Evolutionary conservation across 2,888 invertebrate genomes (phyloP), one percentile per base, ranked within the genome.

Genomic region (Agrochola litura): DNA sequence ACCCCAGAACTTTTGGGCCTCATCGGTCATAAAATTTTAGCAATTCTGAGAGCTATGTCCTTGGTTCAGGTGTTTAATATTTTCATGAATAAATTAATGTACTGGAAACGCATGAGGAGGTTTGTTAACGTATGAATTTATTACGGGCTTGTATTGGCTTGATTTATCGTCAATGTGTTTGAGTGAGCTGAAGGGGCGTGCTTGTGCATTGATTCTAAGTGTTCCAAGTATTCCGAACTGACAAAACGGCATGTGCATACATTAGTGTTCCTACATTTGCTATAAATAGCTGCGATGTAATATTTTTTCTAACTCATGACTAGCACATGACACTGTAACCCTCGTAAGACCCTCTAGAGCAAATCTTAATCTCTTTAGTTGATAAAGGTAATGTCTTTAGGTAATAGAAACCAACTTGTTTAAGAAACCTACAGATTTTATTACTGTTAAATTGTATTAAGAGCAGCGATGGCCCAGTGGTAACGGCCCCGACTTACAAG

Each of bases 191-290:
- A 58, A 61, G 61, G 64, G 41, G 52, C 83, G 77, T 85, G 86
- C 73, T 74, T 68, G 16, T 72, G 77, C 77, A 85, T 83, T 81
- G 37, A 83, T 81, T 81, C 61, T 61, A 85, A 54, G 52, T 73
- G 60, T 73, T 52, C 25, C 60, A 65, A 73, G 64, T 81, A 37
- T 73, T 54, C 61, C 9, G 25, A 60, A 81, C 49, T 63, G 58
- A 25, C 85, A 60, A 64, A 71, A 69, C 46, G n/a, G 19, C 46
- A 46, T 54, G 16, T 49, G 41, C 49, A 63, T 14, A 73, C 22
- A 80, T 66, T 61, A 70, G n/a, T 61, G 37, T 71, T 49, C 19
- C 46, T 41, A 69, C 4, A 30, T 52, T 46, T 81, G 25, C 19
- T 22, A 25, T 49, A 46, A 25, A 37, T 30, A 65, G 19, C 37